Percentiles rank a stretch among this genome's conserved stretches.
These are phyloP conservation scores for Poeciliopsis retropinna DNA, from an alignment of 2,113 vertebrate genomes.

Conservation along the genomic window DNA sequence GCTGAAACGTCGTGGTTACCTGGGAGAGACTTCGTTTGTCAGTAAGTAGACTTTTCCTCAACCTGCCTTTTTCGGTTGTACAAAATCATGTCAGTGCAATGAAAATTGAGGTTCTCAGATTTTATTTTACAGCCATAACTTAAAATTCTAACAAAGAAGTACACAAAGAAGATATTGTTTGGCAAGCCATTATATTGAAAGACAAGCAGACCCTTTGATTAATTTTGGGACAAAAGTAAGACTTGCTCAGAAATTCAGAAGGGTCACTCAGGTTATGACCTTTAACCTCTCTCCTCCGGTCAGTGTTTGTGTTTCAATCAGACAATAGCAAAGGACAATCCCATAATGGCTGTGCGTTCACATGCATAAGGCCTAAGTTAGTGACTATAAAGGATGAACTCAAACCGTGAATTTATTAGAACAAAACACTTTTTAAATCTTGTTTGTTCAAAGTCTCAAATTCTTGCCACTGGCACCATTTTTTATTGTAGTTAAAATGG, in stretches of 20 bases:
- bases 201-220: slow-evolving; percentile 9
- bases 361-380: slow-evolving; percentile 50
- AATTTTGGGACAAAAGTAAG: slow-evolving; percentile 14
- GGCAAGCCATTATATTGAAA: not conserved
- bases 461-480: slow-evolving; percentile 19
- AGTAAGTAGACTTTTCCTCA: slow-evolving; percentile 81
- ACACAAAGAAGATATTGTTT: slow-evolving; percentile 14
- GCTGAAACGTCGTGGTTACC: slow-evolving; percentile 90
- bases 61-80: not conserved
- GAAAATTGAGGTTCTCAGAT: not conserved
- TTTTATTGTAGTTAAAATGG: slow-evolving; percentile 46
- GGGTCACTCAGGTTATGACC: slow-evolving; percentile 37
- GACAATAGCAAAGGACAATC: slow-evolving; percentile 34
- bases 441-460: slow-evolving; percentile 29
- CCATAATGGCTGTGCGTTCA: slow-evolving; percentile 1
- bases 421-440: slow-evolving; percentile 44
- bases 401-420: slow-evolving; percentile 37
- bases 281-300: slow-evolving; percentile 33
- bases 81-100: not conserved
- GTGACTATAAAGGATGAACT: slow-evolving; percentile 9
- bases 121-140: not conserved
- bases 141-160: not conserved
- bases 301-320: slow-evolving; percentile 46
- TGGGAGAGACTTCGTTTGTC: slow-evolving; percentile 95
- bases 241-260: slow-evolving; percentile 17